phyloP scores from a whole-genome alignment of 2,888 invertebrate species.

The Nineta flava region DNA sequence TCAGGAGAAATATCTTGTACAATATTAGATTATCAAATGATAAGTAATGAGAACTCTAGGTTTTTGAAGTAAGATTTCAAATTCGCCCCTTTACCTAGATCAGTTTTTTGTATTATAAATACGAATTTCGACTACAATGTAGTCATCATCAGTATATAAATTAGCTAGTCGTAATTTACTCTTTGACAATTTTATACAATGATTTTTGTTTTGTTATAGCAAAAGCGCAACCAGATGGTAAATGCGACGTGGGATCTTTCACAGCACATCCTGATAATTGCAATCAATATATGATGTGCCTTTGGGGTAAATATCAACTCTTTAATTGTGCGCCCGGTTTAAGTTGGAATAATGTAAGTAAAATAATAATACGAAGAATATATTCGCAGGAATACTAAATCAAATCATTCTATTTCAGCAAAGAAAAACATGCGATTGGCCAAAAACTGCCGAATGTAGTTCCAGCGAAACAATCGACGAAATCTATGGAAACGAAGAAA shows the following conservation, averaged over 20 bases:
- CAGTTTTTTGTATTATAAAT: too few relatives aligned
- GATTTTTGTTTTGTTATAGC: neutral
- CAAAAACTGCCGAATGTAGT: slow-evolving; percentile 42
- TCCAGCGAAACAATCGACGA: slow-evolving; percentile 11
- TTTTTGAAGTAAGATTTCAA: too few relatives aligned
- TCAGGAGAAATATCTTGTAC: too few relatives aligned
- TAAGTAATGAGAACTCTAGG: too few relatives aligned
- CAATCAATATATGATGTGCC: slow-evolving; percentile 55
- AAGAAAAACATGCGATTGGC: slow-evolving; percentile 57
- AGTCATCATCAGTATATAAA: too few relatives aligned
- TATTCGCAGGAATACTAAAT: slow-evolving; percentile 1
- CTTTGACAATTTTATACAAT: too few relatives aligned
- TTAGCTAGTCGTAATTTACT: too few relatives aligned
- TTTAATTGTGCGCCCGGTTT: slow-evolving; percentile 55
- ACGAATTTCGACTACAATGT: too few relatives aligned
- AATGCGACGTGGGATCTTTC: slow-evolving; percentile 47
- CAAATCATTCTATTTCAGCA: slow-evolving; percentile 24
- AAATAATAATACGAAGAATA: neutral
- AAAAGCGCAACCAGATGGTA: slow-evolving; percentile 27
- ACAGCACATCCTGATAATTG: slow-evolving; percentile 53
- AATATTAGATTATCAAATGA: too few relatives aligned
- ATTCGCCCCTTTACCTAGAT: too few relatives aligned
- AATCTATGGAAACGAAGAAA: slow-evolving; percentile 7
- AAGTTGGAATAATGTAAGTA: slow-evolving; percentile 52
- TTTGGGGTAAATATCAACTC: slow-evolving; percentile 60